Percentiles rank a stretch among this genome's conserved stretches.
These are phyloP conservation scores for Vesta saturnalis DNA, from an alignment of 2,888 invertebrate species.

Conservation along the genomic window DNA sequence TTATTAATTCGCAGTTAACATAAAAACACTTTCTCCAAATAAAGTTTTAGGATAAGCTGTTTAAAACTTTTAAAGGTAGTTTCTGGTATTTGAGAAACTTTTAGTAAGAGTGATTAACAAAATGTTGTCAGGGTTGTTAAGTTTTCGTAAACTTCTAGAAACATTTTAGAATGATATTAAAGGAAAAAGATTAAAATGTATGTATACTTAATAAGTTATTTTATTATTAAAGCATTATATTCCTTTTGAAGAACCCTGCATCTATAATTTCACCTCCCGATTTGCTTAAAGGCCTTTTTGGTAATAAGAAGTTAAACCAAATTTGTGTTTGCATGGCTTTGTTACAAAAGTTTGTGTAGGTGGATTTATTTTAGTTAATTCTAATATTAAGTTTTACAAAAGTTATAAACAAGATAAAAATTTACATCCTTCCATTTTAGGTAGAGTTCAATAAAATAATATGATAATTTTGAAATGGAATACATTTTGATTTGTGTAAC, in stretches of 20 bases:
- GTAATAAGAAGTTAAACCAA: neutral
- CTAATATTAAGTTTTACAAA: neutral
- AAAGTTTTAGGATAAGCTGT: slow-evolving; percentile 10
- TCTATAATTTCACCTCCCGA: neutral
- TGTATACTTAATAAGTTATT: neutral
- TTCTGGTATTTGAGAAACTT: slow-evolving; percentile 3
- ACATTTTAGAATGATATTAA: neutral
- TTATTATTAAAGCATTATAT: slow-evolving; percentile 3
- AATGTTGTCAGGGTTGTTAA: neutral
- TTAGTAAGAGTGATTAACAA: neutral
- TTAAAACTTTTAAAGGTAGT: slow-evolving; percentile 1
- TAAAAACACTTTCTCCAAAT: neutral
- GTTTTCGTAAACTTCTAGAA: neutral
- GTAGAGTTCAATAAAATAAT: neutral
- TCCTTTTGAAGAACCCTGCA: neutral
- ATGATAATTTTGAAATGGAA: neutral
- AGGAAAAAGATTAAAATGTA: neutral
- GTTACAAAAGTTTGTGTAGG: neutral
- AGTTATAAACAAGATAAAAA: neutral
- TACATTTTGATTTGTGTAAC: neutral
- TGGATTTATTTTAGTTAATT: slow-evolving; percentile 9
- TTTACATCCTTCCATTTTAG: neutral
- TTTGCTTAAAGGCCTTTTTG: neutral
- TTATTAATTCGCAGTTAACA: neutral
- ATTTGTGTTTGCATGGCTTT: neutral